phyloP scores from a whole-genome alignment of 2,888 invertebrate species.

The Suillia variegata region DNA sequence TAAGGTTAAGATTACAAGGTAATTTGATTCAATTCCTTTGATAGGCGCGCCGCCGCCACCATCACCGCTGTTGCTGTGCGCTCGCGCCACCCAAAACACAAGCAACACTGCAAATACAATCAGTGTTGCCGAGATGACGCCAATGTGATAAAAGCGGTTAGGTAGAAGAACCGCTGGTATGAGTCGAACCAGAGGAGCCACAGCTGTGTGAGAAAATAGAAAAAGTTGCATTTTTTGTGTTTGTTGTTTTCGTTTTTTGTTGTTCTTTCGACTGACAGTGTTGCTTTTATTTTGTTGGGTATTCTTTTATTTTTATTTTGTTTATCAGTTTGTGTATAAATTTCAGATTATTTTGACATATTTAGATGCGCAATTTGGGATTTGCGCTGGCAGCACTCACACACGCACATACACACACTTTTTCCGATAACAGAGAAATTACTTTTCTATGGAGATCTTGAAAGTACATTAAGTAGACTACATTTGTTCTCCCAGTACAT shows the following conservation, averaged over 20 bases:
- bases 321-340: conserved; percentile 49
- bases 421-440: conserved; percentile 31
- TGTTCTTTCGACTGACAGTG: conserved; percentile 10
- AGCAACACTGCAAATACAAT: conserved; percentile 9
- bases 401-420: no score
- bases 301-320: conserved; percentile 7
- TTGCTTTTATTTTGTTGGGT: conserved; percentile 18
- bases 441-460: conserved; percentile 37
- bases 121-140: conserved; percentile 36
- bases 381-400: conserved; percentile 30
- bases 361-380: conserved; percentile 39
- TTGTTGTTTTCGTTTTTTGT: neutral
- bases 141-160: conserved; percentile 41
- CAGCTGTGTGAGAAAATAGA: conserved; percentile 22
- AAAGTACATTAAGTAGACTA: conserved; percentile 6
- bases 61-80: neutral
- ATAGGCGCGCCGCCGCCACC: conserved; percentile 51
- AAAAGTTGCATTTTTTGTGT: conserved; percentile 4
- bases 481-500: no score
- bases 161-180: conserved; percentile 19
- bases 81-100: neutral
- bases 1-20: conserved; percentile 61
- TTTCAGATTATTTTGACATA: conserved; percentile 49
- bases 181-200: no score
- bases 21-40: conserved; percentile 62